These are phyloP conservation scores for Mayetiola destructor DNA, from an alignment of 2,888 invertebrate genomes.

Conservation along the genomic window DNA sequence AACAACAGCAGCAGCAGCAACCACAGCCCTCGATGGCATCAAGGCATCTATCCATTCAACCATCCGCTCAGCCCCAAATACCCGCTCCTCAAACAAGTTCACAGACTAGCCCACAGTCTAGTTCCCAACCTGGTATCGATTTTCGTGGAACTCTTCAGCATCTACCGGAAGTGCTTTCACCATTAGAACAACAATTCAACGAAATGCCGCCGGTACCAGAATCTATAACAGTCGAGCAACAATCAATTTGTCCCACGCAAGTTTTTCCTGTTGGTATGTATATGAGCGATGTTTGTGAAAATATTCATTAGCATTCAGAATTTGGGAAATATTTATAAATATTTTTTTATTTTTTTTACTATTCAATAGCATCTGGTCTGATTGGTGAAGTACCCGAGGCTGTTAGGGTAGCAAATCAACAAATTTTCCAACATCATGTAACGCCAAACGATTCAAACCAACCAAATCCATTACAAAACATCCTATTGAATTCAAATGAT, in stretches of 20 bases:
- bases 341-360: too few species aligned
- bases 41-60: slow-evolving; percentile 22
- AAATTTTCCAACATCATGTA: slow-evolving; percentile 30
- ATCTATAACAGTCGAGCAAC: background rate
- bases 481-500: slow-evolving; percentile 29
- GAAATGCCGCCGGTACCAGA: too few species aligned
- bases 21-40: background rate
- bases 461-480: slow-evolving; percentile 23
- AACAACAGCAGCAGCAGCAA: slow-evolving; percentile 21
- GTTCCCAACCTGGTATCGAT: too few species aligned
- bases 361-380: too few species aligned
- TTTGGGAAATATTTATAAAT: too few species aligned
- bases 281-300: too few species aligned
- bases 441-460: slow-evolving; percentile 27
- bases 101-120: too few species aligned
- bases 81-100: slow-evolving; percentile 34
- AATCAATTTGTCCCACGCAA: slow-evolving; percentile 20
- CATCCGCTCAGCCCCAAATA: slow-evolving; percentile 26
- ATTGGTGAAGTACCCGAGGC: slow-evolving; percentile 47
- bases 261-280: slow-evolving; percentile 1
- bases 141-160: too few species aligned
- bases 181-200: too few species aligned
- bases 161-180: too few species aligned
- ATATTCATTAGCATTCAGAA: too few species aligned
- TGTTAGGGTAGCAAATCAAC: slow-evolving; percentile 41